Percentiles rank a stretch among this genome's conserved stretches.
phyloP scores from a whole-genome alignment of 2,888 invertebrate species.

The Gortyna flavago region DNA sequence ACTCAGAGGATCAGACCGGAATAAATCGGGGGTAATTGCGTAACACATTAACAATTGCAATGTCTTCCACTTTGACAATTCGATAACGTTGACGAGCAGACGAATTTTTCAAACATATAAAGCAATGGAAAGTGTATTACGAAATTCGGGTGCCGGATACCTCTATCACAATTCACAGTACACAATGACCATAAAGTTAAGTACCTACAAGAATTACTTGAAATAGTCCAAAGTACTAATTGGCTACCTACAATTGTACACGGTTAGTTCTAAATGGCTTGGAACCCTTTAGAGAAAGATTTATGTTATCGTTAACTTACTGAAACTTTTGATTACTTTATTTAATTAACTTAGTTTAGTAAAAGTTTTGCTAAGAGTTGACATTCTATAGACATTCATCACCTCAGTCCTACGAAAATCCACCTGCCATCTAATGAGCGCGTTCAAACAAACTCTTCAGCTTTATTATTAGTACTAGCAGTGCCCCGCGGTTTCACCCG shows the following conservation, averaged over 20 bases:
- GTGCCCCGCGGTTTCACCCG: too few relatives aligned
- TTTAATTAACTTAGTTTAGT: constrained; percentile 54
- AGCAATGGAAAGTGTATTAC: not conserved
- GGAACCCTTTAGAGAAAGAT: constrained; percentile 17
- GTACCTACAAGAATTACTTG: not conserved
- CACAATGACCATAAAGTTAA: constrained; percentile 10
- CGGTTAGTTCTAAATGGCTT: constrained; percentile 5
- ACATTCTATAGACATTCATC: too few relatives aligned
- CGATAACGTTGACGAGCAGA: not conserved
- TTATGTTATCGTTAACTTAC: constrained; percentile 17
- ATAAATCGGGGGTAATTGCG: not conserved
- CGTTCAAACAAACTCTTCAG: too few relatives aligned
- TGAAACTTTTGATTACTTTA: constrained; percentile 43
- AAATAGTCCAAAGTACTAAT: constrained; percentile 10
- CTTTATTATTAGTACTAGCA: too few relatives aligned
- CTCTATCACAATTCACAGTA: not conserved
- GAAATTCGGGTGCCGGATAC: not conserved
- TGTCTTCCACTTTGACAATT: not conserved
- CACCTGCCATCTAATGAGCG: not conserved
- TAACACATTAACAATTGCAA: not conserved
- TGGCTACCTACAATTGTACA: constrained; percentile 26
- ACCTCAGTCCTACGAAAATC: not conserved
- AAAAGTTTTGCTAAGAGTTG: not conserved
- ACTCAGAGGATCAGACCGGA: too few relatives aligned
- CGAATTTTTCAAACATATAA: not conserved